Percentiles rank a stretch among this genome's conserved stretches.
These are phyloP conservation scores for Emydura subglobosa DNA, from an alignment of 2,113 vertebrate species.

Conservation along the genomic window DNA sequence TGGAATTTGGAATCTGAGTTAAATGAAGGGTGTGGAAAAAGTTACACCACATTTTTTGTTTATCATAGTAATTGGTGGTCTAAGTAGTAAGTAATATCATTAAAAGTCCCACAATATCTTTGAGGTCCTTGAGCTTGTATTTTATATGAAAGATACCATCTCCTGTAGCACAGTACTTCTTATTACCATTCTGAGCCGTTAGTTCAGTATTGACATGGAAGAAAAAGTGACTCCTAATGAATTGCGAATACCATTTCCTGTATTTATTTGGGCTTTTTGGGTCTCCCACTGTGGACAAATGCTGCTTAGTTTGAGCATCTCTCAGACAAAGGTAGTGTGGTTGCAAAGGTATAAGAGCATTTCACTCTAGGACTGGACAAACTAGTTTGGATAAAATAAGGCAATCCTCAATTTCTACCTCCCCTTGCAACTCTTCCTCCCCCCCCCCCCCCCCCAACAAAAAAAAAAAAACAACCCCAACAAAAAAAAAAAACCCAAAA, in stretches of 20 bases:
- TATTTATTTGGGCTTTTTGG: background rate
- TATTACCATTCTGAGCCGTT: background rate
- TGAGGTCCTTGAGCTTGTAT: background rate
- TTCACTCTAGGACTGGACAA: background rate
- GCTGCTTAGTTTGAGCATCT: background rate
- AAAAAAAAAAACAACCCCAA: too few relatives aligned
- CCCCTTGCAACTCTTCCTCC: too few relatives aligned
- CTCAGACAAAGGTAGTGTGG: too few relatives aligned
- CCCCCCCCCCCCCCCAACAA: too few relatives aligned
- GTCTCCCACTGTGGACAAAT: background rate
- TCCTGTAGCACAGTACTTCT: background rate
- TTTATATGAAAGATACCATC: background rate
- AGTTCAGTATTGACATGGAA: background rate
- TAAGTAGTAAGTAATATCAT: background rate
- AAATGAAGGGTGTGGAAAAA: background rate
- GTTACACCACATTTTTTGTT: background rate
- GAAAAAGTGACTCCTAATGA: background rate
- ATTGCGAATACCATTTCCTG: background rate
- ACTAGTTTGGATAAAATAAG: background rate
- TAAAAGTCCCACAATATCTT: background rate
- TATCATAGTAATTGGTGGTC: fast-evolving
- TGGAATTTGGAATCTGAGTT: background rate
- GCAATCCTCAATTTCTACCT: background rate
- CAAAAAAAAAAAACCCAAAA: too few relatives aligned
- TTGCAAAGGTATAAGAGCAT: background rate